Conservation (phyloP, 1,140 invertebrate genomes). For the Drosophila mayri region DNA sequence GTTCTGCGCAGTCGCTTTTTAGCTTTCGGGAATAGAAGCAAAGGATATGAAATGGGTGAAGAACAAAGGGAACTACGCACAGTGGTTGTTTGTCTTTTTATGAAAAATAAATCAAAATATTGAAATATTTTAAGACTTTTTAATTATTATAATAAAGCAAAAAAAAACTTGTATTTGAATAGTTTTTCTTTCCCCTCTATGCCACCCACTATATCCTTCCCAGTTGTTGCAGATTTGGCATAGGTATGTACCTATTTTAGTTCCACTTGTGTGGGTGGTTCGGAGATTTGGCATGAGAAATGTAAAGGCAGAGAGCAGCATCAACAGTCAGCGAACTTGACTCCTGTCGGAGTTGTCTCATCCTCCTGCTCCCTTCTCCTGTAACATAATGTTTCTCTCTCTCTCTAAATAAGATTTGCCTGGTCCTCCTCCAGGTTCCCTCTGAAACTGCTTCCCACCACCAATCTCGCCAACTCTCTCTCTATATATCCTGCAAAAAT, state of each 20-base stretch:
- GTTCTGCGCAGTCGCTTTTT: constrained; percentile 31
- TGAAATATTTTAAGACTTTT: background rate
- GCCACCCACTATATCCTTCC: constrained; percentile 12
- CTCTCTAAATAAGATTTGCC: constrained; percentile 35
- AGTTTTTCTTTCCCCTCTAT: background rate
- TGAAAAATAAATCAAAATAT: too few species aligned
- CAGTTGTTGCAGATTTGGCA: constrained; percentile 18
- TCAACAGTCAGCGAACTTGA: constrained; percentile 54
- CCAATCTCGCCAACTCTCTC: background rate
- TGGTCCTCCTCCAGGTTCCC: background rate
- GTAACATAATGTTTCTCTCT: background rate
- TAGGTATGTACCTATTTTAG: constrained; percentile 28
- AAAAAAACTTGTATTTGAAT: background rate
- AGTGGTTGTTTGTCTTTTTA: background rate
- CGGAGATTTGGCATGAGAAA: background rate
- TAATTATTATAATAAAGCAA: background rate
- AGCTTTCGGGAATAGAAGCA: constrained; percentile 10
- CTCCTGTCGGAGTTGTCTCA: constrained; percentile 15
- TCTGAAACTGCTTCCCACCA: constrained; percentile 1
- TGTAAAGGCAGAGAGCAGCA: constrained; percentile 11
- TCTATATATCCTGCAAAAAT: constrained; percentile 12
- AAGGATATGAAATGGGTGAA: constrained; percentile 17
- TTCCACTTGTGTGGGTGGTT: constrained; percentile 22
- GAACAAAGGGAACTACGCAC: background rate
- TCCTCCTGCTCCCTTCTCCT: background rate